Base-by-base conservation (phyloP, 2,888 invertebrate species). In the Mimas tiliae region DNA sequence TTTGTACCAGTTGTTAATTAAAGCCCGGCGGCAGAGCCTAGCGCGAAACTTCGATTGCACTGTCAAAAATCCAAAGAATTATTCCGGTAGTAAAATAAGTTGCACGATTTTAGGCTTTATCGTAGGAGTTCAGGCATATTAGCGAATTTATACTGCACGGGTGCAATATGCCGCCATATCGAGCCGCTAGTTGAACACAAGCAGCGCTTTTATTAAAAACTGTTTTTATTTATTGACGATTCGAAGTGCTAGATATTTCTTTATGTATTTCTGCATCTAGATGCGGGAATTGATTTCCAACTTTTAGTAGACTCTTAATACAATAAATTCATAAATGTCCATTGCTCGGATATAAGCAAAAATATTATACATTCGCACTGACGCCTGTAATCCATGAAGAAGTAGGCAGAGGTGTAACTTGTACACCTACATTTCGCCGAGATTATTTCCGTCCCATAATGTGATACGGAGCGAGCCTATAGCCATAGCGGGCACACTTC, bases 51-150 rank as follows among this genome's bases (percentile, higher is more conserved):
- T 93, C 93, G 91, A 93, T 93, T 92, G 91, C 89, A 86, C 93
- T 93, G 93, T 93, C 93, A 93, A 93, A 93, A 93, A 93, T 91
- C 89, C 90, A 86, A 93, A 92, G 93, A 93, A 92, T 93, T 93
- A 93, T 93, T 89, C 87, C 85, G 83, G 85, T 82, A 86, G 88
- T 88, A 85, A 88, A 92, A 91, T 93, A 92, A 93, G 87, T 93
- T 90, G 84, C 82, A 82, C 90, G 87, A 91, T 90, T 91, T 93
- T 91, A 91, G 91, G 88, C 87, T 91, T 91, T 93, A 93, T 93
- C 93, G 91, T 76, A 73, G 80, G 84, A 87, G 90, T 90, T 91
- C 93, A 93, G 92, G 91, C 87, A 86, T 91, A 92, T 92, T 91
- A 92, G 90, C 84, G 80, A 91, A 91, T 92, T 91, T 91, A 91